These are phyloP conservation scores for Nomia melanderi DNA, from an alignment of 1,140 invertebrate genomes.

Conservation along the genomic window DNA sequence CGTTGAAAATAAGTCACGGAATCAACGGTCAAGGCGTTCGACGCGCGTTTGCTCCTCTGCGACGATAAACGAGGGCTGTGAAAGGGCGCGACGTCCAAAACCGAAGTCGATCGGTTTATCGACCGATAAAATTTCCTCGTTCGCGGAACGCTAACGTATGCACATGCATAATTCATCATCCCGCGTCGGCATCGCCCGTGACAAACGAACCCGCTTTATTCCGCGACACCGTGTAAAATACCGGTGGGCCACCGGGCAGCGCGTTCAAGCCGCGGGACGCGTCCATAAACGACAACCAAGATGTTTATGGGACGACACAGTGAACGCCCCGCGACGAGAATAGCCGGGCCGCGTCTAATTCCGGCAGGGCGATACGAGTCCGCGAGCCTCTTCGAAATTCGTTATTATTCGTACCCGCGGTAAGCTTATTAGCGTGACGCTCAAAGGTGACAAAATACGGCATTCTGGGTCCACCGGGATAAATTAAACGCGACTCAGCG, in stretches of 20 bases:
- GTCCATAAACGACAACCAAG: constrained; percentile 34
- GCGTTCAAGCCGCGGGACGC: constrained; percentile 3
- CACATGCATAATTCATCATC: constrained; percentile 27
- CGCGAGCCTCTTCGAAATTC: background rate
- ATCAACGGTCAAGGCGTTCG: background rate
- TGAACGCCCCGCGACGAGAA: constrained; percentile 6
- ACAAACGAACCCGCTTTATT: constrained; percentile 28
- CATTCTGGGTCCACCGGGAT: too few species aligned
- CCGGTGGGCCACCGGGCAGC: background rate
- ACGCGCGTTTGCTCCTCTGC: background rate
- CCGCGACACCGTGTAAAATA: background rate
- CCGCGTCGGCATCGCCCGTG: background rate
- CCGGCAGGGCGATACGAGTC: background rate
- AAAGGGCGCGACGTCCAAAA: background rate
- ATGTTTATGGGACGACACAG: background rate
- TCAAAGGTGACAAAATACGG: constrained; percentile 7
- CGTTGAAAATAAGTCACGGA: background rate
- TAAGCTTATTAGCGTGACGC: background rate
- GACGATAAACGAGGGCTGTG: background rate
- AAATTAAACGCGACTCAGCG: background rate
- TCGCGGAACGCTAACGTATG: background rate
- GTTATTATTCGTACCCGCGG: background rate
- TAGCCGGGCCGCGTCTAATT: constrained; percentile 18
- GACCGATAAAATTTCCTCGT: constrained; percentile 21
- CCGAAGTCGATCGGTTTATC: constrained; percentile 11